Evolutionary conservation across 2,888 invertebrate species (phyloP).

Genomic region (Phaonia tiefii): DNA sequence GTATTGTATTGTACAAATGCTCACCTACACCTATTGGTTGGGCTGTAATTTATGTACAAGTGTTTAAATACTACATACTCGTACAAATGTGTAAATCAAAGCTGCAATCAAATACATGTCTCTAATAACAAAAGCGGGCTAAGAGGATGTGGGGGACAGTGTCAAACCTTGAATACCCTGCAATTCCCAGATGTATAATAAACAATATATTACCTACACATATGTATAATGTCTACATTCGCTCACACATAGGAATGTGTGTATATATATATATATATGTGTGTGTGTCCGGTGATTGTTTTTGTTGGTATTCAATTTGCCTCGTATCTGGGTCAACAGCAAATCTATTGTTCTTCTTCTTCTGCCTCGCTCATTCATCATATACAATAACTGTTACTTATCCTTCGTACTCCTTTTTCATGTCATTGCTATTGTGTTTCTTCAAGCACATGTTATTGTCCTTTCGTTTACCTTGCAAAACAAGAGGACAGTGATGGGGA

Average conservation of each 20-base stretch:
- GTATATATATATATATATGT: background rate
- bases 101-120: slow-evolving; percentile 11
- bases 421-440: slow-evolving; percentile 33
- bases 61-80: too few relatives aligned
- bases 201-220: too few relatives aligned
- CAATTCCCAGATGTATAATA: slow-evolving; percentile 1
- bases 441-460: slow-evolving; percentile 9
- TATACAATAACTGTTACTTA: slow-evolving; percentile 23
- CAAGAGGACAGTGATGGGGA: background rate
- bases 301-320: slow-evolving; percentile 25
- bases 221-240: too few relatives aligned
- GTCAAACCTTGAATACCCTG: slow-evolving; percentile 6
- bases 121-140: background rate
- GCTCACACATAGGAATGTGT: background rate
- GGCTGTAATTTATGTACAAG: too few relatives aligned
- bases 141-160: background rate
- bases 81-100: slow-evolving; percentile 6
- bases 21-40: too few relatives aligned
- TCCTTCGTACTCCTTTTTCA: slow-evolving; percentile 38
- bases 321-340: slow-evolving; percentile 50
- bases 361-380: background rate
- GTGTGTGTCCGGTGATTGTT: slow-evolving; percentile 11
- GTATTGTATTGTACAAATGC: too few relatives aligned
- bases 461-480: slow-evolving; percentile 1
- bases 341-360: slow-evolving; percentile 46